These are phyloP conservation scores for Diadegma fenestrale DNA, from an alignment of 2,888 invertebrate species.

Conservation along the genomic window DNA sequence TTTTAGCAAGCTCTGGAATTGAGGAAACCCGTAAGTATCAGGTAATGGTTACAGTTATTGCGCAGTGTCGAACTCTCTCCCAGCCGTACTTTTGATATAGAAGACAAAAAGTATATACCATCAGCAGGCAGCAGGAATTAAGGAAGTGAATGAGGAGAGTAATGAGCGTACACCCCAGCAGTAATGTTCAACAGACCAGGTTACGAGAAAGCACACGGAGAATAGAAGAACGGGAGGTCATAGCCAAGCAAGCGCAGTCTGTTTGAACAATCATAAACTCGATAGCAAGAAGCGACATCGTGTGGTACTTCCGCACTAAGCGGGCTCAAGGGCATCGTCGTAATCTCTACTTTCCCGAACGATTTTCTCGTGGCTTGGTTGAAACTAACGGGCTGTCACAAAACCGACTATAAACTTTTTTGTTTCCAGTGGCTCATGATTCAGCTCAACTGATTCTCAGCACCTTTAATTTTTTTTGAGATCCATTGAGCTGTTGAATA, in stretches of 20 bases:
- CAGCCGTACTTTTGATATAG: slow-evolving; percentile 5
- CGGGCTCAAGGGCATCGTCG: slow-evolving; percentile 77
- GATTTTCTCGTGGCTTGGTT: slow-evolving; percentile 65
- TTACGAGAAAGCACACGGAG: slow-evolving; percentile 68
- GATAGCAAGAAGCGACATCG: slow-evolving; percentile 52
- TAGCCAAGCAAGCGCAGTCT: slow-evolving; percentile 22
- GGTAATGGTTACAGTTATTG: not conserved
- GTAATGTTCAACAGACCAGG: slow-evolving; percentile 79
- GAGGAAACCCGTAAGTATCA: not conserved
- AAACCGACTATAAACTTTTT: slow-evolving; percentile 34
- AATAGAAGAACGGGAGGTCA: slow-evolving; percentile 26
- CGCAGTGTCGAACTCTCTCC: slow-evolving; percentile 7
- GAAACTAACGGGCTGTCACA: slow-evolving; percentile 24
- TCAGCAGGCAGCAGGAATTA: slow-evolving; percentile 25
- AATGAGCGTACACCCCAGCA: slow-evolving; percentile 71
- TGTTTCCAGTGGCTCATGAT: slow-evolving; percentile 25
- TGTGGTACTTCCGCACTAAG: slow-evolving; percentile 75
- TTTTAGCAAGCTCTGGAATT: not conserved
- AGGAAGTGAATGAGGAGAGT: slow-evolving; percentile 26
- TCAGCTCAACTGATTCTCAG: slow-evolving; percentile 3
- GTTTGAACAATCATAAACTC: slow-evolving; percentile 35
- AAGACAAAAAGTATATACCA: slow-evolving; percentile 24
- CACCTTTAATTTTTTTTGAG: not conserved
- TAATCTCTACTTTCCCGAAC: slow-evolving; percentile 77
- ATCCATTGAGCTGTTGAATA: no score